These are phyloP conservation scores for Gambelia wislizenii DNA, from an alignment of 2,797 vertebrate genomes.

Conservation along the genomic window DNA sequence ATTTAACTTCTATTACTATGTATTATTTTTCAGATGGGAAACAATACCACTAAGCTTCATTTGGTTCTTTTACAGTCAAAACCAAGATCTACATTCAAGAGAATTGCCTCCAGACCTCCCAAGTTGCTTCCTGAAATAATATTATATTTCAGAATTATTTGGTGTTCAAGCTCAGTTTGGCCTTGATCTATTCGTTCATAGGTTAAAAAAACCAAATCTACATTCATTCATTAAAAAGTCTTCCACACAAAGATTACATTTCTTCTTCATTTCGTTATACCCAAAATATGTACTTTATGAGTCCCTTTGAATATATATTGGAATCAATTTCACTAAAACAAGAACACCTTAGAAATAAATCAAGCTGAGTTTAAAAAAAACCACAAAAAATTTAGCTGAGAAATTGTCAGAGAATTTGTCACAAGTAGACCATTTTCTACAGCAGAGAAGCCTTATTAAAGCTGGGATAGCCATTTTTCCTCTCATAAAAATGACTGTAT, in stretches of 20 bases:
- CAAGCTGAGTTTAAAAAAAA: neutral
- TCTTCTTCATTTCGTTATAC: neutral
- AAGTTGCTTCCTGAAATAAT: neutral
- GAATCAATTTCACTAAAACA: neutral
- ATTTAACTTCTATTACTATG: neutral
- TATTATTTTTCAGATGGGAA: neutral
- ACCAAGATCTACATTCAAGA: neutral
- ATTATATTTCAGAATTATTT: slow-evolving; percentile 13
- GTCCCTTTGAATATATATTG: slow-evolving; percentile 3
- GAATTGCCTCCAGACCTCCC: neutral
- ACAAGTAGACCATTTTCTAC: neutral
- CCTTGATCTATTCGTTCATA: neutral
- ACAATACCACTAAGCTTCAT: neutral
- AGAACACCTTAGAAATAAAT: slow-evolving; percentile 5
- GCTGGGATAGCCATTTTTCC: slow-evolving; percentile 12
- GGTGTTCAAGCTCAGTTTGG: neutral
- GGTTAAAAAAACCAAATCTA: slow-evolving; percentile 9
- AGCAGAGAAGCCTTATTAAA: neutral
- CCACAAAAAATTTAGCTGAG: neutral
- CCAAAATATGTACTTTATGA: neutral
- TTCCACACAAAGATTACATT: neutral
- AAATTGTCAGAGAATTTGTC: neutral
- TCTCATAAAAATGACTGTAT: neutral
- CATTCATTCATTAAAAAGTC: neutral
- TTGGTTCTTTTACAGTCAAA: neutral